Evolutionary conservation across 1,140 invertebrate species (phyloP).

Genomic region (Nebria ingens): DNA sequence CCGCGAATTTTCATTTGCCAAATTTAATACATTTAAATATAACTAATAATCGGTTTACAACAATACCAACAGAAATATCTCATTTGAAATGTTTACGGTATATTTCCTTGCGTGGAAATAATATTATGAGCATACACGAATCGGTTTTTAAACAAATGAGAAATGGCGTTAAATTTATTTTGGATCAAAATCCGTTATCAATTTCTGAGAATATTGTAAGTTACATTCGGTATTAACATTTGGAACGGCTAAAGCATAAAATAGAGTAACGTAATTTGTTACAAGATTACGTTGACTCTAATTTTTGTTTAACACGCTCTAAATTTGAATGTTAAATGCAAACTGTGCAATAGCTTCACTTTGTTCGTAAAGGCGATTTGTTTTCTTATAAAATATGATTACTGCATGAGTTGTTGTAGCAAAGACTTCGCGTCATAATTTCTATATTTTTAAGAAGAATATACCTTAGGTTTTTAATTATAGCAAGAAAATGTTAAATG

Average conservation of each 20-base stretch:
- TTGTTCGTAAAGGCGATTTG: constrained; percentile 27
- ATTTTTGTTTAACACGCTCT: too few species aligned
- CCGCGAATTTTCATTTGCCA: constrained; percentile 37
- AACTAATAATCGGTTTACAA: constrained; percentile 38
- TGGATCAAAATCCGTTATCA: constrained; percentile 38
- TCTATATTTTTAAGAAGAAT: constrained; percentile 17
- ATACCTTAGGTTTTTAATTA: constrained; percentile 17
- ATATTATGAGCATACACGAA: constrained; percentile 27
- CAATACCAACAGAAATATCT: constrained; percentile 38
- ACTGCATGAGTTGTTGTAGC: too few species aligned
- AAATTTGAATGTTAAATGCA: too few species aligned
- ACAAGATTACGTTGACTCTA: too few species aligned
- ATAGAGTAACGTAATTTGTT: too few species aligned
- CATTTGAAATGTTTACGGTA: constrained; percentile 41
- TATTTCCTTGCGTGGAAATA: constrained; percentile 44
- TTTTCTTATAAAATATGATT: too few species aligned
- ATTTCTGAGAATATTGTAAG: constrained; percentile 21
- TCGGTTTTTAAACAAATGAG: constrained; percentile 30
- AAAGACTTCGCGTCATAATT: too few species aligned
- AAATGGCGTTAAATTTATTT: constrained; percentile 38
- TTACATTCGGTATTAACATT: constrained; percentile 19
- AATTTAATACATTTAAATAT: constrained; percentile 46
- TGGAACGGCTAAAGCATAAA: too few species aligned
- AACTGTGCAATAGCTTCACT: too few species aligned
- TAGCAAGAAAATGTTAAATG: constrained; percentile 25